phyloP scores from a whole-genome alignment of 2,797 vertebrate genomes.

The Darevskia nairensis region DNA sequence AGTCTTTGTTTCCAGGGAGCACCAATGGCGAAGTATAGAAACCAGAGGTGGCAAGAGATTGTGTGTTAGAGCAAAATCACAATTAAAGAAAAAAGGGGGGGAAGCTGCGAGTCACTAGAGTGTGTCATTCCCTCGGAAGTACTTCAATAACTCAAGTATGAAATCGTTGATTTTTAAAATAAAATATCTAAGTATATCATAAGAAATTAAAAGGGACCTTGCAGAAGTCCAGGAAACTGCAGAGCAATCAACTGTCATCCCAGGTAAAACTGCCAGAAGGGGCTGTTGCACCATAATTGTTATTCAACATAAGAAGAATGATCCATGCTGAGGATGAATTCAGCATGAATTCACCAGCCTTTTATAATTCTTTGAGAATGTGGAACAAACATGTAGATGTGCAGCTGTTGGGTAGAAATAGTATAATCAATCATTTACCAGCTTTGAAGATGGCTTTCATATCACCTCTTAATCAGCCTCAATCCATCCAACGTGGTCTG shows the following conservation, averaged over 20 bases:
- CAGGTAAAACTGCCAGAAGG: neutral
- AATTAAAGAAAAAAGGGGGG: neutral
- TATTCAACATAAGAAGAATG: neutral
- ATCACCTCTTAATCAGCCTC: too few relatives aligned
- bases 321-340: neutral
- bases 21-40: neutral
- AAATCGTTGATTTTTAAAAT: slow-evolving; percentile 10
- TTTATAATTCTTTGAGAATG: neutral
- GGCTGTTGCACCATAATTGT: neutral
- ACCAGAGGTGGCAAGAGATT: neutral
- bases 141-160: slow-evolving; percentile 11
- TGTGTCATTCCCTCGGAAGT: neutral
- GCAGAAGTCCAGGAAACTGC: neutral
- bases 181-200: neutral
- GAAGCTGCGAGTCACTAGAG: neutral
- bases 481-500: too few relatives aligned
- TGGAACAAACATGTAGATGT: neutral
- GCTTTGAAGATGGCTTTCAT: too few relatives aligned
- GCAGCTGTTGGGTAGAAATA: neutral
- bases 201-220: neutral
- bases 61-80: neutral
- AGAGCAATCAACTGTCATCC: neutral
- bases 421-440: neutral
- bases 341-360: neutral
- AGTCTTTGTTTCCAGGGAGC: neutral